Conservation (phyloP, 2,797 vertebrate species). For the Eurystomus glaucurus region DNA sequence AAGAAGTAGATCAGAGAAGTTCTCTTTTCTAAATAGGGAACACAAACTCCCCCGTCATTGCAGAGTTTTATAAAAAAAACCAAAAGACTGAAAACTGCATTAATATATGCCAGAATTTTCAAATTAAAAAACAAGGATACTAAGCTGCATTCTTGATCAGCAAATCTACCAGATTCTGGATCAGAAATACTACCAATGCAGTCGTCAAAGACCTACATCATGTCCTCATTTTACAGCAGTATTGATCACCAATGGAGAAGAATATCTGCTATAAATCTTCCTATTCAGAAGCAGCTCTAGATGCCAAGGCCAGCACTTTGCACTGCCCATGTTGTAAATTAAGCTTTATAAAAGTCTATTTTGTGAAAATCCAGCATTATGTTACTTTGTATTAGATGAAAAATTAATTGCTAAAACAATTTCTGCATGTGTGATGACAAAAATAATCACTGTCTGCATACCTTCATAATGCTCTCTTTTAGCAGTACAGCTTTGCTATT, state of each 20-base stretch:
- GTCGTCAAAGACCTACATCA: background rate
- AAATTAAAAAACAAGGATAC: background rate
- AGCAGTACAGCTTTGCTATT: background rate
- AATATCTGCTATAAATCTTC: background rate
- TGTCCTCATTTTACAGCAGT: background rate
- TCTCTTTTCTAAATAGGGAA: background rate
- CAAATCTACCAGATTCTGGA: background rate
- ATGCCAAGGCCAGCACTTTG: background rate
- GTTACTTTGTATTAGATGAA: background rate
- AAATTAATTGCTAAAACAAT: too few species aligned
- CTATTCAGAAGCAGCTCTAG: background rate
- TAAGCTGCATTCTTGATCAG: background rate
- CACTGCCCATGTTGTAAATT: background rate
- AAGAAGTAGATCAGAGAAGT: background rate
- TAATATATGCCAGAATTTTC: background rate
- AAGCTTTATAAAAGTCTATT: background rate
- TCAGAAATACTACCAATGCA: background rate
- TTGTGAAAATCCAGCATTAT: background rate
- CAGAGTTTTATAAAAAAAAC: background rate
- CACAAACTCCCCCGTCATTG: background rate
- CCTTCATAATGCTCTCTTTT: background rate
- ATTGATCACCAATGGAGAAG: background rate
- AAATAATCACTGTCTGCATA: too few species aligned
- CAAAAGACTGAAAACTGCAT: background rate
- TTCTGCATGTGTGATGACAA: too few species aligned